A percentile compares a stretch with the other conserved stretches of the same genome.
Conservation (phyloP, 1,140 invertebrate genomes). For the Diploscapter pachys region DNA sequence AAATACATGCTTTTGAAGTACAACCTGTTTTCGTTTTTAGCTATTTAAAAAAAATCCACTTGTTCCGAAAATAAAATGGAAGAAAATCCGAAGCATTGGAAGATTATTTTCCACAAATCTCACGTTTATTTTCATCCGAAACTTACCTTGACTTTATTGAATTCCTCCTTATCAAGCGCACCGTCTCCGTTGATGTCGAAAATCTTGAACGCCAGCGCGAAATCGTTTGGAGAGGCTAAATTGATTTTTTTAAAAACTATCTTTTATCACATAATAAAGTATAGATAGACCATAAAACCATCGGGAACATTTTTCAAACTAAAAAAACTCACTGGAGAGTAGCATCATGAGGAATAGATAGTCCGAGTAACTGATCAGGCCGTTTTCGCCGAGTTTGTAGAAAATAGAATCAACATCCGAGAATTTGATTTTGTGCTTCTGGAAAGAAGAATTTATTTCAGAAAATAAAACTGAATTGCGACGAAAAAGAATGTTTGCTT, state of each 20-base stretch:
- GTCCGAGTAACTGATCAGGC: slow-evolving; percentile 95
- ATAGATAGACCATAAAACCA: slow-evolving; percentile 36
- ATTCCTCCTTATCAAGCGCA: slow-evolving; percentile 93
- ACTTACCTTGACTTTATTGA: slow-evolving; percentile 76
- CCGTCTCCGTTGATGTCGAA: slow-evolving; percentile 98
- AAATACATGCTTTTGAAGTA: neutral
- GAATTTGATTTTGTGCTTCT: slow-evolving; percentile 70
- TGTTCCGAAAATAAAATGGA: neutral
- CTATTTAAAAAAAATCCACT: neutral
- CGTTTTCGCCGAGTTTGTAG: slow-evolving; percentile 88
- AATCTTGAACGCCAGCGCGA: slow-evolving; percentile 98
- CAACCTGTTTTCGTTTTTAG: neutral
- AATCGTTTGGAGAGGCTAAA: slow-evolving; percentile 89
- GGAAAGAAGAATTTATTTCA: slow-evolving; percentile 41
- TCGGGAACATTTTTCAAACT: neutral
- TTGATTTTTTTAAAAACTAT: slow-evolving; percentile 13
- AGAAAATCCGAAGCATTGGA: neutral
- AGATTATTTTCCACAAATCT: slow-evolving; percentile 73
- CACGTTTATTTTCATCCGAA: neutral
- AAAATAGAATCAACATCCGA: slow-evolving; percentile 88
- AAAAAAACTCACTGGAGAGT: slow-evolving; percentile 79
- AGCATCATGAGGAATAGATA: slow-evolving; percentile 97
- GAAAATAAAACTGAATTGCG: neutral
- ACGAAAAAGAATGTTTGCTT: neutral
- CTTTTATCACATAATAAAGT: slow-evolving; percentile 23